Percentiles rank a stretch among this genome's conserved stretches.
Conservation (phyloP, 2,797 vertebrate species). For the Sternotherus odoratus region DNA sequence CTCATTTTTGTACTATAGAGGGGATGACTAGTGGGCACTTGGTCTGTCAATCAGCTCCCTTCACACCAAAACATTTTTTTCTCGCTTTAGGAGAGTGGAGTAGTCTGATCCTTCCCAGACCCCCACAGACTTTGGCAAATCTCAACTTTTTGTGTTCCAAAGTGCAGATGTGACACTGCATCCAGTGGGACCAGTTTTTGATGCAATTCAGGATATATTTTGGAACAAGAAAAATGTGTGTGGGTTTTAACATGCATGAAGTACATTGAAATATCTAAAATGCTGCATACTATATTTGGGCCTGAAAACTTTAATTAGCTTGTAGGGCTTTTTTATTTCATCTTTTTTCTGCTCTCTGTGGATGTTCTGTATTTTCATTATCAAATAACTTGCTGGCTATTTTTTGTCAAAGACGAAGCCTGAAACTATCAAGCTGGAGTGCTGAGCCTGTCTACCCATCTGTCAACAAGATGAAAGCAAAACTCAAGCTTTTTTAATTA, state of each 20-base stretch:
- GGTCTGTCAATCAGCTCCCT: background rate
- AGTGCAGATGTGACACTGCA: background rate
- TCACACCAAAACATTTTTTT: background rate
- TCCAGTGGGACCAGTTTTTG: background rate
- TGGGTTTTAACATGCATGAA: background rate
- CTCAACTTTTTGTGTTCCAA: background rate
- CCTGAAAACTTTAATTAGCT: conserved; percentile 79
- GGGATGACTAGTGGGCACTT: background rate
- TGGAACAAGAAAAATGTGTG: background rate
- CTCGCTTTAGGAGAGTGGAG: too few species aligned
- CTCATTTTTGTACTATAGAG: background rate
- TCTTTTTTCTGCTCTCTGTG: conserved; percentile 77
- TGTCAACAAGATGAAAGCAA: conserved; percentile 90
- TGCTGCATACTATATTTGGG: conserved; percentile 54
- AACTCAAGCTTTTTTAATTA: conserved; percentile 97
- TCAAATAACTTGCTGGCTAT: conserved; percentile 86
- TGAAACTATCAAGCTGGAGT: conserved; percentile 80
- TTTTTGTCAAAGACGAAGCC: conserved; percentile 86
- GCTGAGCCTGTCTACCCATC: conserved; percentile 80
- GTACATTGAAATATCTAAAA: conserved; percentile 29
- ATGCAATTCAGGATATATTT: background rate
- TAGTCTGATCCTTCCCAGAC: background rate
- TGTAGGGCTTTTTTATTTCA: conserved; percentile 75
- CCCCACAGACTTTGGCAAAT: accelerated
- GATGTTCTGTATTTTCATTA: conserved; percentile 79